Percentiles rank a stretch among this genome's conserved stretches.
Conservation (phyloP, 2,797 vertebrate species). For the Alectoris magna region DNA sequence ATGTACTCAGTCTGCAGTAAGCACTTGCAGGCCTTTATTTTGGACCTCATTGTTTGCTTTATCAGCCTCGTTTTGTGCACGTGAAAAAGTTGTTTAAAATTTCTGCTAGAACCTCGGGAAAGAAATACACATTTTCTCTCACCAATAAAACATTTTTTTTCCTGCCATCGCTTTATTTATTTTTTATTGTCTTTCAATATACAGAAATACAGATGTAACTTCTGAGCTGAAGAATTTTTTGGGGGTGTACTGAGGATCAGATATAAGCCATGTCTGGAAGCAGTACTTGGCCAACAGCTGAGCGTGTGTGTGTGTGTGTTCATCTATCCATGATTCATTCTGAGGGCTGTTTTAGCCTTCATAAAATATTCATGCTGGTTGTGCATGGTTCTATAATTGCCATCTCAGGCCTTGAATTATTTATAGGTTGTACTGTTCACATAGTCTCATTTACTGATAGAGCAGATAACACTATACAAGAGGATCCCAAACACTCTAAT, state of each 20-base stretch:
- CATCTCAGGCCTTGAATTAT: constrained; percentile 99
- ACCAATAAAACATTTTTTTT: background rate
- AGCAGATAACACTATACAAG: constrained; percentile 86
- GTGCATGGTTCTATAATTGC: constrained; percentile 99
- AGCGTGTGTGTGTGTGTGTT: constrained; percentile 75
- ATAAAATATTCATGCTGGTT: constrained; percentile 99
- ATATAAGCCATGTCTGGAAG: constrained; percentile 74
- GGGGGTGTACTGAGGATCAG: constrained; percentile 63
- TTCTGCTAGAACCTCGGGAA: constrained; percentile 12
- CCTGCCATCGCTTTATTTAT: constrained; percentile 11
- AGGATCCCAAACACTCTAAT: constrained; percentile 90
- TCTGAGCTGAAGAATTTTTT: constrained; percentile 56
- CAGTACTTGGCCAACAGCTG: constrained; percentile 77
- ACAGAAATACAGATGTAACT: constrained; percentile 44
- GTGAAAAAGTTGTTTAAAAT: constrained; percentile 41
- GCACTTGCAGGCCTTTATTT: background rate
- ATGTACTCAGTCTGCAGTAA: background rate
- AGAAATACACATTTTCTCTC: constrained; percentile 25
- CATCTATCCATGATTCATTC: constrained; percentile 91
- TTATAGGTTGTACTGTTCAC: constrained; percentile 95
- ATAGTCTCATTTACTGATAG: constrained; percentile 92
- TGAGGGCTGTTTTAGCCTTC: constrained; percentile 98
- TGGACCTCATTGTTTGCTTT: background rate
- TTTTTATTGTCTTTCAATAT: constrained; percentile 40
- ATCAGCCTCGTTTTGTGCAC: background rate